Base-by-base conservation (phyloP, 2,888 invertebrate species). In the Stenolophus ochropezus region DNA sequence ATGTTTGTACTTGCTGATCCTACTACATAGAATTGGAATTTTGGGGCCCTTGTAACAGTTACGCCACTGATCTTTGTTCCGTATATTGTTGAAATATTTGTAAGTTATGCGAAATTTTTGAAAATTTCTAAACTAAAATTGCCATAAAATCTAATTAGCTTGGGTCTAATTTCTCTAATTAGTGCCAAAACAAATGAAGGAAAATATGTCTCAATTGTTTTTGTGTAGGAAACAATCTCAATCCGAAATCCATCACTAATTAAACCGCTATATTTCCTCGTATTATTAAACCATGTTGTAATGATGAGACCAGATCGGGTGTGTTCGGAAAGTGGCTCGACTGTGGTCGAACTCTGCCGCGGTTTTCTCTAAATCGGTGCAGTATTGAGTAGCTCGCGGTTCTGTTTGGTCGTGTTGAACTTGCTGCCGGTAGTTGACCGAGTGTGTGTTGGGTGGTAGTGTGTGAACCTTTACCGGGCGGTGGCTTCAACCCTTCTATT, bases 341-440 rank as follows among this genome's bases (percentile, higher is more conserved):
- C 4, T 5, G 4, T 18, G 4, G 20, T 51, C 69, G 69, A 71
- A 69, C 51, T 8, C 51, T 20, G 18, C 71, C 49, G 79, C 71
- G 79, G 69, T 71, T 69, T 80, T 21, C 80, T 27, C 21, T 11
- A 73, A 49, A 73, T 56, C 23, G 56, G 71, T 73, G 80, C 80
- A 80, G 80, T 80, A 80, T 71, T 69, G 80, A 80, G 80, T 80
- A 65, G 5, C n/a, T 18, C 73, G 80, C 58, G 75, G 53, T 11
- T 1, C 3, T 18, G 56, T 20, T 80, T 73, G 73, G 51, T 51
- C 47, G 80, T 80, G 53, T 73, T 49, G 16, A 8, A 53, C 5
- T 47, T 11, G 25, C 11, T n/a, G 16, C 75, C 53, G 53, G 14
- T 25, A 23, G 75, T 73, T 73, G 47, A 11, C 65, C 47, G 73